These are phyloP conservation scores for Nomada ruficornis DNA, from an alignment of 2,888 invertebrate species.

Conservation along the genomic window DNA sequence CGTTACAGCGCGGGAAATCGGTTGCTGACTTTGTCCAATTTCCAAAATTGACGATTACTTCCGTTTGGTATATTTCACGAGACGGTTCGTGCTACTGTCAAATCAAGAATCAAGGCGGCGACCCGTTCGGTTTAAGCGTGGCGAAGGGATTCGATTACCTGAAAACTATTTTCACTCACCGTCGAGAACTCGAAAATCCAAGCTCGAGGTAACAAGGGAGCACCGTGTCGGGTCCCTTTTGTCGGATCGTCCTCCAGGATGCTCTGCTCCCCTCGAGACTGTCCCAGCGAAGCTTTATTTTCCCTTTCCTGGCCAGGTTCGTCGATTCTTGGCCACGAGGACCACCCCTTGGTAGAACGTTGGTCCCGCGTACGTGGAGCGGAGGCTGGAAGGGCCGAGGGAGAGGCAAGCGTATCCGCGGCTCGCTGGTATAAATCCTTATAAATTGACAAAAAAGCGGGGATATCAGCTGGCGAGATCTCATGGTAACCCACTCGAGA, in stretches of 20 bases:
- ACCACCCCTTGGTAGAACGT: constrained; percentile 67
- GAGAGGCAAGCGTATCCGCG: constrained; percentile 67
- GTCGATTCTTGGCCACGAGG: constrained; percentile 57
- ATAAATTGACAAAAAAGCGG: constrained; percentile 83
- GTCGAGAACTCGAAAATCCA: constrained; percentile 27
- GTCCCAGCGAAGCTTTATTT: constrained; percentile 54
- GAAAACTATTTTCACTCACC: background rate
- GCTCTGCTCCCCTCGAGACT: constrained; percentile 1
- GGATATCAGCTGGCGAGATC: constrained; percentile 79
- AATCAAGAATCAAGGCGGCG: too few species aligned
- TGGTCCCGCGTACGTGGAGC: constrained; percentile 34
- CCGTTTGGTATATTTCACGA: too few species aligned
- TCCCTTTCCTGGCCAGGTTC: constrained; percentile 54
- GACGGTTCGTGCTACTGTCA: too few species aligned
- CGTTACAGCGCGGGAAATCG: background rate
- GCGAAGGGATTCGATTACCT: background rate
- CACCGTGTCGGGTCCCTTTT: constrained; percentile 36
- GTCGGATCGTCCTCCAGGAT: constrained; percentile 28
- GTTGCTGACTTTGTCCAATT: too few species aligned
- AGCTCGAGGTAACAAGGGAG: background rate
- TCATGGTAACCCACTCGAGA: constrained; percentile 76
- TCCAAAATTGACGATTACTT: too few species aligned
- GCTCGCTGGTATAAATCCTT: constrained; percentile 81
- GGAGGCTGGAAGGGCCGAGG: constrained; percentile 3
- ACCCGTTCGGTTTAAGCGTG: background rate